Evolutionary conservation across 2,888 invertebrate species (phyloP).

Genomic region (Plagiodera versicolora): DNA sequence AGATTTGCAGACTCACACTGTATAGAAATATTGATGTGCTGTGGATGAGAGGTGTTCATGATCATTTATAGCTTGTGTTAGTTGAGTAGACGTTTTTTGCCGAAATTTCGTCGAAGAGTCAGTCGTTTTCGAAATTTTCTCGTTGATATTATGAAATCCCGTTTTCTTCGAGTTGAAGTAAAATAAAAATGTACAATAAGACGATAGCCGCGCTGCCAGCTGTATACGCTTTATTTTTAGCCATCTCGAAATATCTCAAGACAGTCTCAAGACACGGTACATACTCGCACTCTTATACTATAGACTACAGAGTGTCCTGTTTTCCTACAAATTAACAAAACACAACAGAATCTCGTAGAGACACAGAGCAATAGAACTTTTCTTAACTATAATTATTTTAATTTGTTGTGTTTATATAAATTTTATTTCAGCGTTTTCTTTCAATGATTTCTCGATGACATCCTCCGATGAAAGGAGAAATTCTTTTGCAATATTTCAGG

Average conservation of each 20-base stretch:
- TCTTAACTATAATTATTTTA: too few relatives aligned
- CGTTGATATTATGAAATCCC: constrained; percentile 47
- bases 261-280: constrained; percentile 30
- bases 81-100: not conserved
- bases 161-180: constrained; percentile 48
- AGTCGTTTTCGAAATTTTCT: constrained; percentile 21
- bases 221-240: constrained; percentile 48
- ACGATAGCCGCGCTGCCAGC: constrained; percentile 44
- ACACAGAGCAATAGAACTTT: too few relatives aligned
- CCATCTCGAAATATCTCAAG: constrained; percentile 53
- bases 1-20: too few relatives aligned
- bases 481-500: too few relatives aligned
- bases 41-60: too few relatives aligned
- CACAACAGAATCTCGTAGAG: too few relatives aligned
- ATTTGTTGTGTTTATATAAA: too few relatives aligned
- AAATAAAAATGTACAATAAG: constrained; percentile 22
- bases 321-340: not conserved
- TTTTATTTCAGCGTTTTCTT: too few relatives aligned
- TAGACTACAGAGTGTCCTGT: not conserved
- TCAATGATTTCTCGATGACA: too few relatives aligned
- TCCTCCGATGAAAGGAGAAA: too few relatives aligned
- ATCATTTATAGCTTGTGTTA: too few relatives aligned
- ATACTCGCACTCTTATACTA: constrained; percentile 10
- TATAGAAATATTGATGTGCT: too few relatives aligned
- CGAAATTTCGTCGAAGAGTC: not conserved